Percentiles rank a stretch among this genome's conserved stretches.
Conservation (phyloP, 2,888 invertebrate genomes). For the Ichneumoninae sp. region DNA sequence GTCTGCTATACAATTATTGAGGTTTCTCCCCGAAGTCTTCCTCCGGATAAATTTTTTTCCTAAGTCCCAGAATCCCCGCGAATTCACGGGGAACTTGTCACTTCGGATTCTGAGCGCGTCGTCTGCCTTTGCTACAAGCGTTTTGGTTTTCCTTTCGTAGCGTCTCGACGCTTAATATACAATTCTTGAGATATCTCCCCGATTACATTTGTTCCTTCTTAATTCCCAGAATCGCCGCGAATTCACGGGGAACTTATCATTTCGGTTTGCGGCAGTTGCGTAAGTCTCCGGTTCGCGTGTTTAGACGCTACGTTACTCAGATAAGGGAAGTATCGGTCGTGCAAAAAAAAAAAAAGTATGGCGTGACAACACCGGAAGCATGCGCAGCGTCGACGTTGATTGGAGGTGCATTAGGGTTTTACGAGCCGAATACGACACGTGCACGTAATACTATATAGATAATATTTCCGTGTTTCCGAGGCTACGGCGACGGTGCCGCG, state of each 20-base stretch:
- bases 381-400: constrained; percentile 33
- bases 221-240: no score
- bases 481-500: not conserved
- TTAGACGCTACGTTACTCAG: not conserved
- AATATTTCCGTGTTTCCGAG: not conserved
- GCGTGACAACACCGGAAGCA: constrained; percentile 13
- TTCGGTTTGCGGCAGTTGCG: not conserved
- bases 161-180: no score
- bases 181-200: no score
- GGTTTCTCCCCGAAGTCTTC: no score
- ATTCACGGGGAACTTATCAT: no score
- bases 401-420: constrained; percentile 12
- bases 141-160: not conserved
- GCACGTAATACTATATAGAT: not conserved
- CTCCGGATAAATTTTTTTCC: no score
- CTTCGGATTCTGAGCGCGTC: constrained; percentile 17
- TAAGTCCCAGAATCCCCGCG: no score
- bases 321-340: not conserved
- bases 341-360: not conserved
- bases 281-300: not conserved
- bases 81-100: no score
- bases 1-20: no score
- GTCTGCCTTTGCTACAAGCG: constrained; percentile 32
- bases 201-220: no score
- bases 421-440: not conserved